Conservation (phyloP, 2,888 invertebrate species). For the Drosophila dives region DNA sequence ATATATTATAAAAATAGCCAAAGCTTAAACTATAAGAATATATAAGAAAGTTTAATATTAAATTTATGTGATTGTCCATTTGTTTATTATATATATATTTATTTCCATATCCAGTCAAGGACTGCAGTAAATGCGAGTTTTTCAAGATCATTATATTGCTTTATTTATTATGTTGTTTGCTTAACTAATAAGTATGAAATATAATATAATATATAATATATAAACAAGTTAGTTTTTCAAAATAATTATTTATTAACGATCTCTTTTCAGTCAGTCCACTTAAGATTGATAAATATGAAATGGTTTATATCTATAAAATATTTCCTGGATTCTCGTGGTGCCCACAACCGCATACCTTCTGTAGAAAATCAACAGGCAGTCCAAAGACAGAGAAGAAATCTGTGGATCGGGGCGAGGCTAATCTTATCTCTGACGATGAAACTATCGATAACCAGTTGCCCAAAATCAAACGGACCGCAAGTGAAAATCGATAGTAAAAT, state of each 20-base stretch:
- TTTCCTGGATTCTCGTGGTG: slow-evolving; percentile 8
- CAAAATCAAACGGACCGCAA: slow-evolving; percentile 71
- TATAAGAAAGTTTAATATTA: neutral
- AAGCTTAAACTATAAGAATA: neutral
- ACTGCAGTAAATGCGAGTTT: neutral
- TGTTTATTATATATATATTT: neutral
- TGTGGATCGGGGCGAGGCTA: slow-evolving; percentile 11
- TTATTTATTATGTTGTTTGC: neutral
- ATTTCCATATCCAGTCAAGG: neutral
- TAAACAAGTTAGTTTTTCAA: neutral
- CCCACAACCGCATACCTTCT: slow-evolving; percentile 54
- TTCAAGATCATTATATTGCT: neutral
- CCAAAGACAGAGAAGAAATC: slow-evolving; percentile 21
- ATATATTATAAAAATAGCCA: neutral
- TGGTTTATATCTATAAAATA: neutral
- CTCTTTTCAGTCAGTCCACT: neutral
- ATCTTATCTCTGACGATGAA: slow-evolving; percentile 63
- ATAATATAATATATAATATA: neutral
- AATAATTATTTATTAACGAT: neutral
- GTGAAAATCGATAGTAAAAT: slow-evolving; percentile 10
- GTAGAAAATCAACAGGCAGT: slow-evolving; percentile 67
- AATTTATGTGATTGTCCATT: neutral
- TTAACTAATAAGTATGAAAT: neutral
- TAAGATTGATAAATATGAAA: neutral
- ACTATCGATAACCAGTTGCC: slow-evolving; percentile 50